A percentile compares a stretch with the other conserved stretches of the same genome.
Conservation (phyloP, 92 coral and sea anemone species). For the Anthopleura xanthogrammica region DNA sequence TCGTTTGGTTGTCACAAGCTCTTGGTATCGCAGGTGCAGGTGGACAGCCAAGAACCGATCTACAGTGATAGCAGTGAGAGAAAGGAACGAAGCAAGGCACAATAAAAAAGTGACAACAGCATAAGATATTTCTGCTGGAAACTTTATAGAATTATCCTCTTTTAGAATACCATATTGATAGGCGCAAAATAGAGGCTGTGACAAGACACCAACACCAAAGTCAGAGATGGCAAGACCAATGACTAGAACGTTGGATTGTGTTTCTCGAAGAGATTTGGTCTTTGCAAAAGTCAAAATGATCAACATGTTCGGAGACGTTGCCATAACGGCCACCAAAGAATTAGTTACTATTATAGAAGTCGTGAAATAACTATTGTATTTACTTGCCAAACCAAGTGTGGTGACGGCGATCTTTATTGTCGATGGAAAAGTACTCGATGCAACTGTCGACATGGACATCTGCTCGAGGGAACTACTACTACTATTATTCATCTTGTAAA, state of each 20-base stretch:
- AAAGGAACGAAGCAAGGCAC: not conserved
- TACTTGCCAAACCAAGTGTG: not conserved
- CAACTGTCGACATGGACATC: too few relatives aligned
- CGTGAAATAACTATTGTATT: not conserved
- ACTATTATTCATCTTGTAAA: too few relatives aligned
- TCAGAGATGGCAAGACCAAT: not conserved
- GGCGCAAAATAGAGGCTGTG: not conserved
- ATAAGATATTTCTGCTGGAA: not conserved
- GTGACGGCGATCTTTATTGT: not conserved
- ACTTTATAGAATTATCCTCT: not conserved
- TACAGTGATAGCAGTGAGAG: not conserved
- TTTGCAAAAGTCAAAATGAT: not conserved
- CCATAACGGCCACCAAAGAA: not conserved
- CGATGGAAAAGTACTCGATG: not conserved
- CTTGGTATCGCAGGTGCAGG: too few relatives aligned
- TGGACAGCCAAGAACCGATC: too few relatives aligned
- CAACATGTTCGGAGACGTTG: not conserved
- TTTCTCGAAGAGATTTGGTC: not conserved
- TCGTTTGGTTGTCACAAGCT: too few relatives aligned
- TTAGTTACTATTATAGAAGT: not conserved
- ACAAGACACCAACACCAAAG: not conserved
- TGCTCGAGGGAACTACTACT: too few relatives aligned
- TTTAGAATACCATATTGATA: too few relatives aligned
- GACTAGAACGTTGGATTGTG: not conserved
- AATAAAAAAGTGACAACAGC: not conserved